Percentiles rank a stretch among this genome's conserved stretches.
These are phyloP conservation scores for Meriones unguiculatus DNA, from an alignment of 2,113 vertebrate species.

Conservation along the genomic window DNA sequence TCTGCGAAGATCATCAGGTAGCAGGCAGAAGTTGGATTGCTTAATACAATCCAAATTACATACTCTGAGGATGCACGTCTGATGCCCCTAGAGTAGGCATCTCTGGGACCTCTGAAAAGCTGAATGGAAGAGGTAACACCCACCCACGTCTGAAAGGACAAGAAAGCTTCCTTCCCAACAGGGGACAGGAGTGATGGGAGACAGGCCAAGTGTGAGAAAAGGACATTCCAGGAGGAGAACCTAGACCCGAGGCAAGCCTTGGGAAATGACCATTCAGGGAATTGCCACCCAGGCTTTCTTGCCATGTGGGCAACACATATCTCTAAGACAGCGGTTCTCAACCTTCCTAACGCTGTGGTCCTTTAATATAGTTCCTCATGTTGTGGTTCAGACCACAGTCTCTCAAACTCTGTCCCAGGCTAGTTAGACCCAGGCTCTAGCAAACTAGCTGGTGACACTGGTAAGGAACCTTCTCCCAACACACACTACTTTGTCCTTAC, in stretches of 20 bases:
- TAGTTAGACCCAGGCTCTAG: too few relatives aligned
- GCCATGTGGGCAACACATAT: accelerated
- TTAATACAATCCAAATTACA: not conserved
- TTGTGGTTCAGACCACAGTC: not conserved
- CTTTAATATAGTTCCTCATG: not conserved
- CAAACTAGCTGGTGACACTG: not conserved
- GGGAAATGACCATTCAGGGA: not conserved
- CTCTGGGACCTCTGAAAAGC: not conserved
- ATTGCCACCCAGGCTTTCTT: not conserved
- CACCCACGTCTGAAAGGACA: not conserved
- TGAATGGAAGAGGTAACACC: constrained; percentile 5
- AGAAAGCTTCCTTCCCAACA: not conserved
- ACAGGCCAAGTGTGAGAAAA: not conserved
- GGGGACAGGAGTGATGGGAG: not conserved
- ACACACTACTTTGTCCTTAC: not conserved
- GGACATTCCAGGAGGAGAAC: not conserved
- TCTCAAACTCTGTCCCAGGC: not conserved
- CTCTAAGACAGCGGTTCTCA: not conserved
- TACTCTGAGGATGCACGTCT: not conserved
- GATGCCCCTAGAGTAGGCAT: not conserved
- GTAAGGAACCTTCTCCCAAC: not conserved
- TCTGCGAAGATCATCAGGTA: not conserved
- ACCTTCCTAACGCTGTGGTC: not conserved
- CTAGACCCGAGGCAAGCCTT: too few relatives aligned
- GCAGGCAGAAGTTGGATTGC: not conserved